Evolutionary conservation across 1,140 invertebrate genomes (phyloP), one percentile per base, ranked within the genome.

Genomic region (Gryon sp.): DNA sequence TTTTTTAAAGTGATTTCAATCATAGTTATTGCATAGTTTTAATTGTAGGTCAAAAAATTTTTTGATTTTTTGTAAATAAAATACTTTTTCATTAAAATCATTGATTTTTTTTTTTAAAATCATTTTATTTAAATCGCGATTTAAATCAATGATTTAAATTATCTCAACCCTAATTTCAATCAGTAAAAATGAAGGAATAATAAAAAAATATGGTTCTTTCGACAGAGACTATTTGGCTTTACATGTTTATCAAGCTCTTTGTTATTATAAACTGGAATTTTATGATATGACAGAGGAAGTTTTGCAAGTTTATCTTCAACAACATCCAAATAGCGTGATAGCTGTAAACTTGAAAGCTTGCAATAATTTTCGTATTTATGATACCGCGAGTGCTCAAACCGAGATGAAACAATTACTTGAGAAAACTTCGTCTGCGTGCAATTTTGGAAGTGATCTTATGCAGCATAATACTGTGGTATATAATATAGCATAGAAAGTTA

Each of bases 231-330:
- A 94, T 87, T 88, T 98, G 76, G 98, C 98, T 4, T 87, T 99
- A 36, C 99, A 99, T 89, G 97, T 99, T 5, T 99, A 99, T 87
- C 94, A 99, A 52, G 98, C 98, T 0, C 87, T 99, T 5, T 99
- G 98, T 81, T 99, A 99, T 86, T 99, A 99, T 86, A 99, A 99
- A 87, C 87, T 99, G 45, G 98, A 99, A 88, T 96, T 96, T 82
- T 96, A 95, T 80, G 95, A 96, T 80, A 95, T 96, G 15, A 96
- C 95, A 1, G 95, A 99, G 90, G 98, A 99, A 90, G 96, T 99
- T 8, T 89, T 99, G 1, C 94, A 95, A 38, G 93, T 98, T 1
- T 99, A 99, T 88, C 89, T 99, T 8, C 94, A 96, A 81, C 94
- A 97, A 82, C 95, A 94, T 90, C 93, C 96, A 2, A 97, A 98